Base-by-base conservation (phyloP, 2,113 vertebrate genomes). In the Calyptomena viridis region DNA sequence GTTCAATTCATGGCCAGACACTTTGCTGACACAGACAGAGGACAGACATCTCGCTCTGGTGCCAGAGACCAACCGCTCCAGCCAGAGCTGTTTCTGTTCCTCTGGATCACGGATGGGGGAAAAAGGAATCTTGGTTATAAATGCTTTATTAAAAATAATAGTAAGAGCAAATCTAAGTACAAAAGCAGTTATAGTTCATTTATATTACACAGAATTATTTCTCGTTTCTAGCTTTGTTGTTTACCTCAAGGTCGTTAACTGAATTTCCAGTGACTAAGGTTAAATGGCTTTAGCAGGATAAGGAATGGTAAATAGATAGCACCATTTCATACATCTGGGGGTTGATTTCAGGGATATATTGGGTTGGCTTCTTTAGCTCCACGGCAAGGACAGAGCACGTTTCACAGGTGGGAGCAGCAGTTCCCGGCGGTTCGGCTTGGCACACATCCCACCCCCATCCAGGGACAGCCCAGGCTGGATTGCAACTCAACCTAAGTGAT, bases 301-400 rank as follows among this genome's bases (percentile, higher is more conserved):
- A 98, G 98, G 98, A 98, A 98, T 98, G 98, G 98, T 98, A 98
- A 97, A 97, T 97, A 97, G 91, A 98, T 98, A 98, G 98, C 98
- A 98, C 98, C 98, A 98, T 98, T 96, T 98, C 97, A 95, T 96
- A 97, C 72, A 96, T 95, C 94, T 97, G 93, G 94, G 60, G 76
- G 87, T 84, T 37, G 71, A 60, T 93, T 88, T 95, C 93, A 28
- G 88, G 88, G 77, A 33, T 68, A 91, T 14, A 33, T 64, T 23
- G 93, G 72, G 88, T 80, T 94, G 93, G 77, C 84, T 40, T 78
- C 96, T 80, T 75, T 14, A 91, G 87, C 94, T 78, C 90, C 91
- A 77, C 25, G 2, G 76, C 87, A 86, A 87, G 78, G 94, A 50
- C 40, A 82, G 87, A 89, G 86, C 66, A 42, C 11, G 6, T 55